phyloP scores from a whole-genome alignment of 2,888 invertebrate species.

The Altica lythri region DNA sequence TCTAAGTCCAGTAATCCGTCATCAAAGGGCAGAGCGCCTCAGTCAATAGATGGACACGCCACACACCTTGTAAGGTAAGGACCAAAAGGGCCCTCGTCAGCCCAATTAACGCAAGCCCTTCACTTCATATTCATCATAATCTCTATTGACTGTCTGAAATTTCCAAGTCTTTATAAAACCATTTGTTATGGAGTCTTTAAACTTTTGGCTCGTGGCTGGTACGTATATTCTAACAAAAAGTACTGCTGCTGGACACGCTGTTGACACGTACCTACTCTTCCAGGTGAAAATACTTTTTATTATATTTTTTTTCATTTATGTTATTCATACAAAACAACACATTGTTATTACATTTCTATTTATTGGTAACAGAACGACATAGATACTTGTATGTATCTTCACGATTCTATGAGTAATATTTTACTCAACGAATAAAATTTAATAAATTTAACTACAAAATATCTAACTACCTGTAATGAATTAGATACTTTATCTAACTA shows the following conservation, averaged over 20 bases:
- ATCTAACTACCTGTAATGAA: too few species aligned
- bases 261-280: not conserved
- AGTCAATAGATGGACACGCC: constrained; percentile 40
- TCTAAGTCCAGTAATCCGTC: constrained; percentile 39
- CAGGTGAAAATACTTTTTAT: constrained; percentile 11
- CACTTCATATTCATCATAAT: constrained; percentile 48
- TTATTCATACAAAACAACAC: not conserved
- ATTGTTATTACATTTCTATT: not conserved
- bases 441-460: too few species aligned
- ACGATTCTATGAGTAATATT: too few species aligned
- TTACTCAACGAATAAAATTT: too few species aligned
- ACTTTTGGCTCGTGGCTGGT: constrained; percentile 38
- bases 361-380: not conserved
- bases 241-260: constrained; percentile 12
- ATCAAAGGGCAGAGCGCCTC: constrained; percentile 37
- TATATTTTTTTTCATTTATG: constrained; percentile 3
- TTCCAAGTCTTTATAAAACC: constrained; percentile 52
- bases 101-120: constrained; percentile 56
- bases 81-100: constrained; percentile 49
- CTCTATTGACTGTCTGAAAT: constrained; percentile 46
- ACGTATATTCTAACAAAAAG: constrained; percentile 22
- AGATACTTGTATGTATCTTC: not conserved
- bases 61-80: constrained; percentile 51
- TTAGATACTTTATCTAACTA: too few species aligned
- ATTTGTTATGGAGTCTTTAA: constrained; percentile 50